phyloP scores from a whole-genome alignment of 2,888 invertebrate species.

The Ectemnius lituratus region DNA sequence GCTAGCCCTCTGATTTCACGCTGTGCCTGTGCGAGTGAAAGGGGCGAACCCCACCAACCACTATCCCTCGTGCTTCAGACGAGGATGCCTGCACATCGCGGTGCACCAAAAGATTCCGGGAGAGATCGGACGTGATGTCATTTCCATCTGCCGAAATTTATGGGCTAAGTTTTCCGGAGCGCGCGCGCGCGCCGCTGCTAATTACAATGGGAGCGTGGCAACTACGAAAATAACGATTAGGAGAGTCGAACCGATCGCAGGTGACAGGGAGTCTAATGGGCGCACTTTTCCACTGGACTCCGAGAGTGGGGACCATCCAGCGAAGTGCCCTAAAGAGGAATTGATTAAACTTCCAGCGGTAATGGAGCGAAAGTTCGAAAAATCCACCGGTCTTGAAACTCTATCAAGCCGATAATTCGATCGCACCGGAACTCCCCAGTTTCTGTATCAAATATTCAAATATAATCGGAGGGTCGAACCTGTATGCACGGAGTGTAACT shows the following conservation, averaged over 20 bases:
- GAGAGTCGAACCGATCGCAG: conserved; percentile 13
- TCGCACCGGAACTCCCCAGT: too few relatives aligned
- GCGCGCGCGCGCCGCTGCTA: conserved; percentile 54
- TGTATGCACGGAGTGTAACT: background rate
- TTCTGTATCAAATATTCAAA: too few relatives aligned
- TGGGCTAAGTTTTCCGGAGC: conserved; percentile 61
- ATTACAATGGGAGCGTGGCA: conserved; percentile 45
- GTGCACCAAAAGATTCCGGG: conserved; percentile 27
- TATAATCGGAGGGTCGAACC: too few relatives aligned
- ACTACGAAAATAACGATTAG: conserved; percentile 19
- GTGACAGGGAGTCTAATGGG: conserved; percentile 6
- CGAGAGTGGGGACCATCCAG: background rate
- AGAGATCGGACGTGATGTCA: conserved; percentile 59
- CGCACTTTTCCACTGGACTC: conserved; percentile 7
- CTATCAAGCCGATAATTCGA: background rate
- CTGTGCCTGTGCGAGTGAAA: conserved; percentile 23
- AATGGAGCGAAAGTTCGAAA: too few relatives aligned
- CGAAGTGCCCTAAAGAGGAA: too few relatives aligned
- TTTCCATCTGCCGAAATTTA: conserved; percentile 65
- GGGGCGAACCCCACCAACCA: conserved; percentile 20
- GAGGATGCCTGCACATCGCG: conserved; percentile 6
- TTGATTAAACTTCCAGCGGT: too few relatives aligned
- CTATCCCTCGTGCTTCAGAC: conserved; percentile 21
- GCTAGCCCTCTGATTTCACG: conserved; percentile 50
- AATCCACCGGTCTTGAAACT: too few relatives aligned